These are phyloP conservation scores for Saccostrea cuccullata DNA, from an alignment of 1,140 invertebrate genomes.

Conservation along the genomic window DNA sequence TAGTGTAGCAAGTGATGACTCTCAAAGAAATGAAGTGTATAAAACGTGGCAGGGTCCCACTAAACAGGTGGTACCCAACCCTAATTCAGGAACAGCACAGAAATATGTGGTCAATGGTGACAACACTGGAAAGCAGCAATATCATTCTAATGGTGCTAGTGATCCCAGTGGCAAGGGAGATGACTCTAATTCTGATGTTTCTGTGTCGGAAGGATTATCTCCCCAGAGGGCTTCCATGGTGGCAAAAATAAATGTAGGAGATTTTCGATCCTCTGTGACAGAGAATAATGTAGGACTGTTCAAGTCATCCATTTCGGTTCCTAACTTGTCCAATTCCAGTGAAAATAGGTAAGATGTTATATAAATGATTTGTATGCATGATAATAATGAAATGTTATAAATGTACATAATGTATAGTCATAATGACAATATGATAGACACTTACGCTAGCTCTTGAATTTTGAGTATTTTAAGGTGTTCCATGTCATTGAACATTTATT, in stretches of 20 bases:
- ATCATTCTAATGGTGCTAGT: constrained; percentile 12
- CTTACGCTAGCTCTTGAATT: no score
- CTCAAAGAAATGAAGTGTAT: constrained; percentile 51
- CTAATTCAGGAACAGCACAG: constrained; percentile 7
- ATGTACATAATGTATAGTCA: neutral
- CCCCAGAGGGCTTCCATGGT: constrained; percentile 49
- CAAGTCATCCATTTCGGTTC: constrained; percentile 42
- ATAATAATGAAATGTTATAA: neutral
- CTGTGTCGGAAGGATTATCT: constrained; percentile 45
- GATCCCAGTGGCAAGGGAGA: constrained; percentile 35
- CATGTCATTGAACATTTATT: no score
- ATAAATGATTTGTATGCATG: no score
- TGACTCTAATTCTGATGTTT: constrained; percentile 42
- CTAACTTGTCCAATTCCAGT: constrained; percentile 11
- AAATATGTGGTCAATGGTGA: constrained; percentile 23
- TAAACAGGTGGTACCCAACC: constrained; percentile 42
- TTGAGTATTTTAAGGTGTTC: no score
- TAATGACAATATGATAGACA: no score
- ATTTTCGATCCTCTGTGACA: constrained; percentile 1
- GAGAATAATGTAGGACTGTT: constrained; percentile 17
- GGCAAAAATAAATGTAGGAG: constrained; percentile 34
- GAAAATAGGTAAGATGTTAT: constrained; percentile 9
- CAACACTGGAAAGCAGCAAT: constrained; percentile 16
- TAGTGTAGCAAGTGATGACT: constrained; percentile 38
- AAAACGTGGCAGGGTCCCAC: constrained; percentile 51